These are phyloP conservation scores for Aphidius ervi DNA, from an alignment of 1,140 invertebrate species.

Conservation along the genomic window DNA sequence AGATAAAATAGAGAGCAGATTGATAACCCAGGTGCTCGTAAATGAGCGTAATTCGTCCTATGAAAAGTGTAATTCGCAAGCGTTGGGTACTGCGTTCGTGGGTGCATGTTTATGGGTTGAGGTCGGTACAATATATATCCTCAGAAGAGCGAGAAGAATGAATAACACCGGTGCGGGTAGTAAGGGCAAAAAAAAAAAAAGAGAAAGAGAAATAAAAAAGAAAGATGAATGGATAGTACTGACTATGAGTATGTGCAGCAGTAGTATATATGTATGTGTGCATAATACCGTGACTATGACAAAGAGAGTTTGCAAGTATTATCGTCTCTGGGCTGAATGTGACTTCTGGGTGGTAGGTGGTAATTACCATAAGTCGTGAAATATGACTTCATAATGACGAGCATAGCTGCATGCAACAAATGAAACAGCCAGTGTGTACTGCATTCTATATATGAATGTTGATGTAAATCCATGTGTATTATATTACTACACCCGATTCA, in stretches of 20 bases:
- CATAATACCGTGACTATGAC: slow-evolving; percentile 33
- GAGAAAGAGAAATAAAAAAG: too few relatives aligned
- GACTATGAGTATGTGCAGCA: background rate
- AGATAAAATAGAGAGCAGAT: slow-evolving; percentile 25
- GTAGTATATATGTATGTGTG: background rate
- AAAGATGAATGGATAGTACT: too few relatives aligned
- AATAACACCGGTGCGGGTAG: background rate
- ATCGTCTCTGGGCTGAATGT: slow-evolving; percentile 33
- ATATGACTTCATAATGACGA: slow-evolving; percentile 51
- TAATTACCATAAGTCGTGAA: slow-evolving; percentile 53
- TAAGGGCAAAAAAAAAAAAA: too few relatives aligned
- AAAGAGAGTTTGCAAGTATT: slow-evolving; percentile 17
- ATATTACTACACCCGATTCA: slow-evolving; percentile 21
- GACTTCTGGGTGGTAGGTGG: slow-evolving; percentile 46
- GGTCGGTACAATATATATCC: slow-evolving; percentile 10
- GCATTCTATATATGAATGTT: too few relatives aligned
- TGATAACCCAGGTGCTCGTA: slow-evolving; percentile 34
- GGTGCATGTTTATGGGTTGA: slow-evolving; percentile 15
- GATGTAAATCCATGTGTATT: slow-evolving; percentile 23
- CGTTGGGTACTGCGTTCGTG: slow-evolving; percentile 21
- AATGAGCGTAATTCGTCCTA: slow-evolving; percentile 35
- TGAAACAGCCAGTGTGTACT: too few relatives aligned
- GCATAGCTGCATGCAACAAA: slow-evolving; percentile 35
- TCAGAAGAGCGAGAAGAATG: background rate
- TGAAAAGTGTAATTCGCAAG: slow-evolving; percentile 43